Evolutionary conservation across 2,888 invertebrate species (phyloP), one percentile per base, ranked within the genome.

Genomic region (Melinopterus prodromus): DNA sequence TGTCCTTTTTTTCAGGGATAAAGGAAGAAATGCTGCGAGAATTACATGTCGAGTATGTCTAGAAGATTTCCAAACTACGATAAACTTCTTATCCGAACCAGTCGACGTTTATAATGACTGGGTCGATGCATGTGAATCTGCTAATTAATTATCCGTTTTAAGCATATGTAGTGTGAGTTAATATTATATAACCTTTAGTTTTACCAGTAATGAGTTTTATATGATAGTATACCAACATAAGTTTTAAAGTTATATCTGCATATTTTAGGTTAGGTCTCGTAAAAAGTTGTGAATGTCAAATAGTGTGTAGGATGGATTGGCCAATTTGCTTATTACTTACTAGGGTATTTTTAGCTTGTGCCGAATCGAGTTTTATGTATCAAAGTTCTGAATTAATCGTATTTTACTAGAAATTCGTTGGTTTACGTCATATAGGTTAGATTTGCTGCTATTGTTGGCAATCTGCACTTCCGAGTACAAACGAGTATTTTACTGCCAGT

Each of bases 101-200:
- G 95, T 99, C 84, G 99, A 99, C 91, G 99, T 99, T 15, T 99
- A 99, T 89, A 98, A 99, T 90, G 99, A 99, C 89, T 99, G 99
- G 99, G 98, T 99, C 81, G 99, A 99, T 91, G 99, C 99, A 0
- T 99, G 99, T 90, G 99, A 99, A 92, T 93, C 92, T 85, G 99
- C 98, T 79, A 99, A 98, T 89, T 94, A 89, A 91, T 89, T 53
- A 53, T 53, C 7, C 12, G 5, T 2, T 53, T 53, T 53, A 7
- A 53, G 9, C 7, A 53, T 9, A 3, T 53, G 7, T 9, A 53
- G 9, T 53, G 12, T 9, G 9, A 53, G 12, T 12, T 53, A 53
- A 53, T 6, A 53, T 53, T 53, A 53, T 53, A 53, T 12, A 53
- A 9, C 53, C 53, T 53, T 12, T 53, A 12, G 53, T 53, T 53